Evolutionary conservation across 1,140 invertebrate genomes (phyloP), one percentile per base, ranked within the genome.

Genomic region (Theocolax elegans): DNA sequence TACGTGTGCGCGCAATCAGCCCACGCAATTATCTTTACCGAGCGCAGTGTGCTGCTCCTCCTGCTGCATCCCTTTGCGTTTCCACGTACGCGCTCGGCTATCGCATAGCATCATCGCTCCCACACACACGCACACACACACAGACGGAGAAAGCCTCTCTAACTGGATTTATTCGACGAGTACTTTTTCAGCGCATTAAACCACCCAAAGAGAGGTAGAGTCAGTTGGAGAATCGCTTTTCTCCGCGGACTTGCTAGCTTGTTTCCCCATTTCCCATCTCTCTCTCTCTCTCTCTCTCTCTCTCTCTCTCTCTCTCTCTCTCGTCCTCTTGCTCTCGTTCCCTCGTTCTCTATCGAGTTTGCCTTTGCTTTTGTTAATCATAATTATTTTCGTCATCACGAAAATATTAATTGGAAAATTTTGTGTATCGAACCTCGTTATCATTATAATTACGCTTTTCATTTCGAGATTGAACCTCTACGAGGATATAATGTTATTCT

Each of bases 1-100:
- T 35, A n/a, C 15, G 51, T 31, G 1, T 23, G 42, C 19, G 54
- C 40, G 21, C 56, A 68, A 68, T 68, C 58, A 68, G 66, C 53
- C 19, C 65, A 48, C 12, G 56, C 46, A 68, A 68, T 68, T 68
- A 60, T 68, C 44, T 53, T 68, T 68, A 13, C 44, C 56, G 35
- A 51, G 12, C 10, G 2, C 31, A n/a, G n/a, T n/a, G n/a, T n/a
- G n/a, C n/a, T n/a, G n/a, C n/a, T n/a, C n/a, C n/a, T n/a, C n/a
- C n/a, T n/a, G 31, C 42, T 13, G 54, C 17, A 48, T 35, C 35
- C 15, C 44, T 51, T 60, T 60, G 29, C 46, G 31, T 35, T 35
- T n/a, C n/a, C n/a, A 15, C 9, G 29, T 40, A 13, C 25, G 19
- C n/a, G 8, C 19, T 38, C 31, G 3, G 21, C 54, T 29, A 27